Conservation (phyloP, 2,797 vertebrate species). For the Ceyx erithaca region DNA sequence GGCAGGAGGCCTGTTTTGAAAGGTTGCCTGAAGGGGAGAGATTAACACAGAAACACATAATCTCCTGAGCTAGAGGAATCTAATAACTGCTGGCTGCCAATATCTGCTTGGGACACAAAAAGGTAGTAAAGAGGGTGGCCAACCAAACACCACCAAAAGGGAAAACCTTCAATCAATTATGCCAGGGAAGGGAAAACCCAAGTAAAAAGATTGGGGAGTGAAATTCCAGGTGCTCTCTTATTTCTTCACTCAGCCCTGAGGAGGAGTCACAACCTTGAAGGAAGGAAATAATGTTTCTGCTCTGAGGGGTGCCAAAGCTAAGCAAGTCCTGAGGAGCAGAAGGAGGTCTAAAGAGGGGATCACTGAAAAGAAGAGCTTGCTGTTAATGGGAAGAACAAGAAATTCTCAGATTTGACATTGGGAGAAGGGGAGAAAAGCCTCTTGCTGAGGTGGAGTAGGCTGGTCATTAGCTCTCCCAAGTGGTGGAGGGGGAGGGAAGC, state of each 20-base stretch:
- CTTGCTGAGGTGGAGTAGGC: neutral
- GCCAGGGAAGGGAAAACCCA: neutral
- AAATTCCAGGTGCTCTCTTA: neutral
- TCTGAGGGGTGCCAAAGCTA: neutral
- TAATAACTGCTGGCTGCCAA: neutral
- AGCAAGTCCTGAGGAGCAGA: neutral
- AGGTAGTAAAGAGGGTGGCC: neutral
- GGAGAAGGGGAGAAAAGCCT: neutral
- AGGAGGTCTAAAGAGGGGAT: neutral
- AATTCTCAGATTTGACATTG: neutral
- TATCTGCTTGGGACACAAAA: neutral
- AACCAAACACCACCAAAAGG: neutral
- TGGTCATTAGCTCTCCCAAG: constrained; percentile 29
- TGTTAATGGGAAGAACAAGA: neutral
- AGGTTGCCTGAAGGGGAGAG: constrained; percentile 57
- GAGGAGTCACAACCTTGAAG: neutral
- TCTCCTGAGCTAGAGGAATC: constrained; percentile 30
- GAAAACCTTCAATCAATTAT: neutral
- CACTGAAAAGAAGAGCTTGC: neutral
- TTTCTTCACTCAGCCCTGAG: neutral
- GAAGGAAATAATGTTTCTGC: neutral
- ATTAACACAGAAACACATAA: constrained; percentile 58
- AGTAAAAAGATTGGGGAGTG: neutral
- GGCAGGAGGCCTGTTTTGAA: constrained; percentile 60
- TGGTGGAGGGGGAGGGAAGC: neutral